Conservation (phyloP, 2,888 invertebrate species). For the Paralinhomoeus sp. region DNA sequence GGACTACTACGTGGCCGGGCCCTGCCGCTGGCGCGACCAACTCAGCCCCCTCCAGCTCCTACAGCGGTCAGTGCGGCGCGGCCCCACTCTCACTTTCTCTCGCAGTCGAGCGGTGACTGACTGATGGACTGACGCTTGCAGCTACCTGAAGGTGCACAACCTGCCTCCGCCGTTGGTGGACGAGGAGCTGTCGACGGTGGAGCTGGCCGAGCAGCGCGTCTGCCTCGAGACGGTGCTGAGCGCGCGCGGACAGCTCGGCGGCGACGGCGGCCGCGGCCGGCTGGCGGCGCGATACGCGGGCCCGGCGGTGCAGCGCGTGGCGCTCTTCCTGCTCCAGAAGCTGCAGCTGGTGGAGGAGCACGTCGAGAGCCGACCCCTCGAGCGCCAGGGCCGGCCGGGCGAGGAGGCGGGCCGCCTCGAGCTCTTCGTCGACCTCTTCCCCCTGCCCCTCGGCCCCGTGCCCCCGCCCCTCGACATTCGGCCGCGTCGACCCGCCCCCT, state of each 20-base stretch:
- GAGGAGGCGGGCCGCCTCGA: slow-evolving; percentile 31
- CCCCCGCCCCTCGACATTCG: slow-evolving; percentile 25
- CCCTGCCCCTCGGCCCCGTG: slow-evolving; percentile 24
- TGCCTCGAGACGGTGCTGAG: no score
- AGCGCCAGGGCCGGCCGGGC: slow-evolving; percentile 17
- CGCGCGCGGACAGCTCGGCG: no score
- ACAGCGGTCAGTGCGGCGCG: no score
- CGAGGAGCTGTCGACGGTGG: no score
- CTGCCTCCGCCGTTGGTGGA: not conserved
- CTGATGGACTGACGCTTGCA: no score
- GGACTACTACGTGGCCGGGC: slow-evolving; percentile 22
- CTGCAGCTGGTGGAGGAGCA: slow-evolving; percentile 55
- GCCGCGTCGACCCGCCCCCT: slow-evolving; percentile 25
- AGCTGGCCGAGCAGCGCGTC: no score
- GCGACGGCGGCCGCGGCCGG: no score
- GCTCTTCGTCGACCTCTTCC: slow-evolving; percentile 34
- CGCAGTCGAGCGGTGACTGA: no score
- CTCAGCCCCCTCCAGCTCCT: slow-evolving; percentile 15
- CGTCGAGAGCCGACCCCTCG: slow-evolving; percentile 62
- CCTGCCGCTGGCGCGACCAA: slow-evolving; percentile 17
- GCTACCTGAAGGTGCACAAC: not conserved
- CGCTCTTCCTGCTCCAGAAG: slow-evolving; percentile 51
- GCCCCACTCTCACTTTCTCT: no score
- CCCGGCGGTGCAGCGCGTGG: slow-evolving; percentile 53
- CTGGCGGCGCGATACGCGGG: slow-evolving; percentile 23